Evolutionary conservation across 1,140 invertebrate genomes (phyloP), one percentile per base, ranked within the genome.

Genomic region (Anastrepha obliqua): DNA sequence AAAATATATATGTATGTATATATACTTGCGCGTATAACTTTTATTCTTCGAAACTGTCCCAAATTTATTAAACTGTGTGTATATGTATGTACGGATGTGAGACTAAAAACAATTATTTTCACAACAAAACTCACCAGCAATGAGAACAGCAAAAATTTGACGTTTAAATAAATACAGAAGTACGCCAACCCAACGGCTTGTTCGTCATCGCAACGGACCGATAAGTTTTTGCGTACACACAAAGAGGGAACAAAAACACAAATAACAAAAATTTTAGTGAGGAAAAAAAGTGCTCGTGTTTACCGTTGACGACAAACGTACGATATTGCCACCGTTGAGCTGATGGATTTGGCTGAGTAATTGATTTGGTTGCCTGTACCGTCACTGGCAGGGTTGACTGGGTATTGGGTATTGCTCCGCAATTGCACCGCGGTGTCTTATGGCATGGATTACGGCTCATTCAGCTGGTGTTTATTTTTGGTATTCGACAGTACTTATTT

Each of bases 281-380:
- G n/a, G n/a, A 55, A n/a, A 11, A 78, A 78, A 55, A 78, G 17
- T n/a, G 51, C 9, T 78, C 39, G 70, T 78, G 15, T 51, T 47
- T n/a, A 78, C 42, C 44, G 4, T 39, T 78, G n/a, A 55, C 70
- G 70, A 51, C 4, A 78, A 78, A 78, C 44, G 47, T n/a, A 78
- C 47, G 44, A 78, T 44, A 55, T 78, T 78, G 74, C 15, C 74
- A 9, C 11, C 47, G 47, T 55, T 78, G n/a, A 51, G 74, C 74
- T 55, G n/a, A 5, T 11, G 74, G 74, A 55, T 78, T 78, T 47
- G 0, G 74, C 17, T 51, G 74, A 13, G 15, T 78, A 51, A 78
- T 51, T 55, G 74, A 78, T 78, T 78, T 78, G 74, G 47, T 42
- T 47, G 39, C 17, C n/a, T 55, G 44, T 17, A 15, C 44, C n/a